These are phyloP conservation scores for Sitta carolinensis DNA, from an alignment of 2,797 vertebrate genomes.

Conservation along the genomic window DNA sequence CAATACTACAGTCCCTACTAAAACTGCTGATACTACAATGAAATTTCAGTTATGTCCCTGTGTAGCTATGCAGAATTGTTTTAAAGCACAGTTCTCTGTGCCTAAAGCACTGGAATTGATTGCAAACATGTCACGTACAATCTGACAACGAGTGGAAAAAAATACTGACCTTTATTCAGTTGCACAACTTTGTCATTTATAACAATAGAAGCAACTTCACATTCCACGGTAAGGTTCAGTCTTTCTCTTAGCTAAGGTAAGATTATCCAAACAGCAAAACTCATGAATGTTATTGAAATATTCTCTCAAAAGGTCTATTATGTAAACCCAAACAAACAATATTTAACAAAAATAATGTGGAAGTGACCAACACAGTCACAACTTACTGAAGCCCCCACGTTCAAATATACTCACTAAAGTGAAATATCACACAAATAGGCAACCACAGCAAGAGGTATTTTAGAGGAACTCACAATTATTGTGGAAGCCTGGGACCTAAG, in stretches of 20 bases:
- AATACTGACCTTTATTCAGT: background rate
- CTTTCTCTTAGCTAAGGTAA: background rate
- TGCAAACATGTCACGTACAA: slow-evolving; percentile 41
- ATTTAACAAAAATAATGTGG: background rate
- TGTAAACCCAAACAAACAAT: background rate
- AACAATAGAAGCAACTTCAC: background rate
- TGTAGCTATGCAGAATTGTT: slow-evolving; percentile 25
- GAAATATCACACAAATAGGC: slow-evolving; percentile 31
- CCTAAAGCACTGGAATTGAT: background rate
- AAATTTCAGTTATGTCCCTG: background rate
- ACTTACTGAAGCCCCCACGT: background rate
- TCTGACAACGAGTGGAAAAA: slow-evolving; percentile 19
- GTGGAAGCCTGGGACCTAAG: slow-evolving; percentile 68
- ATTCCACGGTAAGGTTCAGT: background rate
- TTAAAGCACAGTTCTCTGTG: background rate
- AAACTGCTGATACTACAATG: slow-evolving; percentile 1
- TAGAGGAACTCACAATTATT: slow-evolving; percentile 67
- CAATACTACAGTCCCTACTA: background rate
- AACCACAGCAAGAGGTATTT: slow-evolving; percentile 46
- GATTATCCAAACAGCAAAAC: background rate
- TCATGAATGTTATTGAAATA: background rate
- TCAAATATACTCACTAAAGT: slow-evolving; percentile 5
- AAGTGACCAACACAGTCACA: background rate
- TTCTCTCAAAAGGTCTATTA: background rate
- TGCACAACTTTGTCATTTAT: slow-evolving; percentile 48